A percentile compares a stretch with the other conserved stretches of the same genome.
phyloP scores from a whole-genome alignment of 1,140 invertebrate genomes.

The Leptopilina boulardi region DNA sequence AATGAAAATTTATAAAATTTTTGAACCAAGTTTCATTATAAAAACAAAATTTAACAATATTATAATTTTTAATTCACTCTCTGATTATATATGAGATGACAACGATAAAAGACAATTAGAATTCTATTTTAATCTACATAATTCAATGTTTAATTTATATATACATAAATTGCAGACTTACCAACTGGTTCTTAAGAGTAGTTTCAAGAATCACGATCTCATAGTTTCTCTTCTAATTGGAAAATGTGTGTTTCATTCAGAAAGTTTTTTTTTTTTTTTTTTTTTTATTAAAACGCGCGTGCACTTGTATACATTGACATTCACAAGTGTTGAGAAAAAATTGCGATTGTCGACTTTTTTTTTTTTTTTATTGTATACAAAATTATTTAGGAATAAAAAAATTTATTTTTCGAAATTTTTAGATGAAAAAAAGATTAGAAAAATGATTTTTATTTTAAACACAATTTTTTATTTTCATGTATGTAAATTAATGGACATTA shows the following conservation, averaged over 20 bases:
- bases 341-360: not conserved
- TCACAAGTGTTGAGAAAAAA: not conserved
- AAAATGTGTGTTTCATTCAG: conserved; percentile 5
- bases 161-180: conserved; percentile 4
- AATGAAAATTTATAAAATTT: no score
- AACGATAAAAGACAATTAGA: not conserved
- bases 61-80: no score
- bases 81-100: not conserved
- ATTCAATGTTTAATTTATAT: not conserved
- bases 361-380: not conserved
- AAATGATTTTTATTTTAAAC: no score
- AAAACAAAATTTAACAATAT: no score
- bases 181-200: conserved; percentile 16
- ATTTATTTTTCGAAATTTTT: no score
- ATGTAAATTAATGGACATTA: no score
- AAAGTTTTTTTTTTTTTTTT: not conserved
- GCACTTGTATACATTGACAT: not conserved
- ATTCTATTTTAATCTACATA: not conserved
- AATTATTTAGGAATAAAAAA: no score
- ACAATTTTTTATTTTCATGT: no score
- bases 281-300: not conserved
- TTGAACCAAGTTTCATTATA: no score
- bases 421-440: no score
- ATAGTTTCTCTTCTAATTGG: conserved; percentile 8
- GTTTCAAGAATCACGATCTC: conserved; percentile 17